Evolutionary conservation across 2,888 invertebrate genomes (phyloP).

Genomic region (Adelognathus sp.): DNA sequence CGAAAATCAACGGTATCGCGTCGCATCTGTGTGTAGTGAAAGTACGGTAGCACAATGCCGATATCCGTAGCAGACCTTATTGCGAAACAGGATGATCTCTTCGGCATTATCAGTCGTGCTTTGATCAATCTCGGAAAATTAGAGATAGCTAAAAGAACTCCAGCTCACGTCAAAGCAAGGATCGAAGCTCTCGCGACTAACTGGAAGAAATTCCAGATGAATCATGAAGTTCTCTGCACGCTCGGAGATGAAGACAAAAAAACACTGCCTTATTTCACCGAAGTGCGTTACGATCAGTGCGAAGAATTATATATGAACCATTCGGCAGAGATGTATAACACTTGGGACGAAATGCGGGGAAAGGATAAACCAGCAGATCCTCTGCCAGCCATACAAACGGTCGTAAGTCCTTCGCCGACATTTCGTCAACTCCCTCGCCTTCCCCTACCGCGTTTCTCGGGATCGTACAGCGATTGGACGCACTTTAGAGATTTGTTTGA

Average conservation of each 20-base stretch:
- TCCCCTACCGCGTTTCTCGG: slow-evolving; percentile 11
- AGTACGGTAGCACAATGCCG: not conserved
- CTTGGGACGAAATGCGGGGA: not conserved
- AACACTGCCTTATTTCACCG: not conserved
- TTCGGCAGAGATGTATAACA: not conserved
- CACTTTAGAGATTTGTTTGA: slow-evolving; percentile 11
- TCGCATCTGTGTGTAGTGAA: not conserved
- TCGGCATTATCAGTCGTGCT: slow-evolving; percentile 6
- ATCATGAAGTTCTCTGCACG: not conserved
- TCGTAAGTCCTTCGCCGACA: not conserved
- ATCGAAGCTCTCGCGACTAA: not conserved
- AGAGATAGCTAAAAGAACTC: slow-evolving; percentile 1
- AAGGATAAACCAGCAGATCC: not conserved
- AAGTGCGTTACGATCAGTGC: not conserved
- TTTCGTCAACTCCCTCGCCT: slow-evolving; percentile 15
- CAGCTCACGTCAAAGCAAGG: not conserved
- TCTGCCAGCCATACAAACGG: not conserved
- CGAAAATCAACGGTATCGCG: not conserved
- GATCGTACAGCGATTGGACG: slow-evolving; percentile 1
- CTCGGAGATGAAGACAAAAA: not conserved
- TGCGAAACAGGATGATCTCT: not conserved
- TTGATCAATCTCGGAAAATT: slow-evolving; percentile 6
- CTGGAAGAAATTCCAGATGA: slow-evolving; percentile 22
- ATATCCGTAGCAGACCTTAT: not conserved
- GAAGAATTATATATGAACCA: slow-evolving; percentile 8